phyloP scores from a whole-genome alignment of 2,797 vertebrate species.

The Argyrosomus regius region DNA sequence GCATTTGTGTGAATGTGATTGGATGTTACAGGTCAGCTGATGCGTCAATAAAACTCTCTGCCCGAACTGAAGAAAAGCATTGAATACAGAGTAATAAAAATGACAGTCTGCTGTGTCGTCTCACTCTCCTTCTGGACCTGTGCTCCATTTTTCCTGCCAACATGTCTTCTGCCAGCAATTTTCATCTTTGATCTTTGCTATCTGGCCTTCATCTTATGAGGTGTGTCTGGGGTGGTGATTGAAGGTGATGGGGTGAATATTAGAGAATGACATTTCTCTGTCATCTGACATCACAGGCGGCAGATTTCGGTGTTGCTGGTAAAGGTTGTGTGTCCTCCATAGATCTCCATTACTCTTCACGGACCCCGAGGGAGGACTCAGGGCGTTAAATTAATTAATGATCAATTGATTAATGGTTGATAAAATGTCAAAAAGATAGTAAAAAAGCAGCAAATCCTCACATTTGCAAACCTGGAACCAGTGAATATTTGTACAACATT shows the following conservation, averaged over 20 bases:
- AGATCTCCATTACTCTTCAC: constrained; percentile 18
- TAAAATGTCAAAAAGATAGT: background rate
- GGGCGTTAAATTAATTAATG: no score
- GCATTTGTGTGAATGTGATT: no score
- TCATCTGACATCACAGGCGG: constrained; percentile 69
- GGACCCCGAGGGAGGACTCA: background rate
- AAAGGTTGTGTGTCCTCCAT: constrained; percentile 32
- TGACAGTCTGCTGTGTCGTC: background rate
- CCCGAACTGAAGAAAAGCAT: no score
- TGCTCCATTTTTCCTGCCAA: constrained; percentile 23
- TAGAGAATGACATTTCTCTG: constrained; percentile 69
- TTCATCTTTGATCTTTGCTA: constrained; percentile 71
- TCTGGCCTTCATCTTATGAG: constrained; percentile 66
- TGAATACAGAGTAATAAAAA: no score
- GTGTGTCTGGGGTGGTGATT: constrained; percentile 54
- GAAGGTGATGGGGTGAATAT: constrained; percentile 73
- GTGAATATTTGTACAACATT: background rate
- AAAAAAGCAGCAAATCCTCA: background rate
- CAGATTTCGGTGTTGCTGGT: constrained; percentile 31
- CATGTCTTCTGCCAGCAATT: constrained; percentile 49
- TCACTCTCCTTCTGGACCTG: constrained; percentile 29
- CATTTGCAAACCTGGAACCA: background rate
- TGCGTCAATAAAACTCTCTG: no score
- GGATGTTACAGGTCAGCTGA: no score
- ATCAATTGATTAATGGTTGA: constrained; percentile 11